Base-by-base conservation (phyloP, 2,113 vertebrate species). In the Tiliqua scincoides region DNA sequence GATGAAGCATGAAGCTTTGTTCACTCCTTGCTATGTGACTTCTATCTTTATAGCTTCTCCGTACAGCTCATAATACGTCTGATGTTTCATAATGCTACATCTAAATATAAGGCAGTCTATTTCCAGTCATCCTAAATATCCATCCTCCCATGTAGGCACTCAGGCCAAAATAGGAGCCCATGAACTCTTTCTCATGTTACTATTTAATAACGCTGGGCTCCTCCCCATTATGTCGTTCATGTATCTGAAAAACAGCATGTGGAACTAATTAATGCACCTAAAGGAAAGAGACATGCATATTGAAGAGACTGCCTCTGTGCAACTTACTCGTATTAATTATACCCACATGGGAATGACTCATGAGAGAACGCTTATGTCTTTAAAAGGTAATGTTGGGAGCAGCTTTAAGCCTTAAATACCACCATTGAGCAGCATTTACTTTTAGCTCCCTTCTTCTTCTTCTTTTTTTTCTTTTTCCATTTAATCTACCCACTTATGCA, bases 401-500 rank as follows among this genome's bases (percentile, higher is more conserved):
- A 86, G 68, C 77, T 40, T 73, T 86, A 80, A 81, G 85, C n/a
- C 79, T 81, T 86, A 86, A 86, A 86, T 86, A 86, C 78, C 61
- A 86, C 85, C 43, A 86, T 52, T 74, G 85, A 81, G 59, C 43
- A 74, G 80, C 78, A 86, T 81, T 86, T 80, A 86, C 78, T 73
- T 86, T 74, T 86, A 86, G 78, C 57, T 81, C 70, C 59, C 54
- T 52, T 86, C 61, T 59, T 65, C 68, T 74, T 65, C 54, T 86
- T 48, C 65, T 65, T 86, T 43, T 32, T 65, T 65, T 86, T 48
- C 65, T 65, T 86, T 43, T 32, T 57, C 91, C 93, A 92, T 95
- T 89, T 92, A 93, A 94, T 93, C 89, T 91, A 92, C 94, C 95
- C 92, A 94, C 43, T 95, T 95, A 94, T 95, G 93, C 93, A 94